Evolutionary conservation across 1,140 invertebrate species (phyloP).

Genomic region (Drosophila insularis): DNA sequence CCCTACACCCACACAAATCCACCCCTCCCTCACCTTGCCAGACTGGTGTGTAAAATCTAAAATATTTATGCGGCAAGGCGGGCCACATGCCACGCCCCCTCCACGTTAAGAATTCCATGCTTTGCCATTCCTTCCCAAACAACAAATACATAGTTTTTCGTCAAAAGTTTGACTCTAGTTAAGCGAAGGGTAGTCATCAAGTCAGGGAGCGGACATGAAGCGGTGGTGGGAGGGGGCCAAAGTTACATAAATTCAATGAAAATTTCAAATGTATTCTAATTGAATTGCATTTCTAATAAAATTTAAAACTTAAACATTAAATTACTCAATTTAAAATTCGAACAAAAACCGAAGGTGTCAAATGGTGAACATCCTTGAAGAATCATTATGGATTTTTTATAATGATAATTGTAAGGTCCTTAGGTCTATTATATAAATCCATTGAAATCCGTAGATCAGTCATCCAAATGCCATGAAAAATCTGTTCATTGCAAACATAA

Average conservation of each 20-base stretch:
- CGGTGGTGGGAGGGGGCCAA: neutral
- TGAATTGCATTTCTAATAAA: constrained; percentile 13
- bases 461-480: too few relatives aligned
- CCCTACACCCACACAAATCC: neutral
- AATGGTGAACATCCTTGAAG: too few relatives aligned
- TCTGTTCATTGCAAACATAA: too few relatives aligned
- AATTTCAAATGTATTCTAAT: constrained; percentile 51
- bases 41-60: constrained; percentile 63
- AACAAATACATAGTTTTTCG: constrained; percentile 49
- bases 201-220: too few relatives aligned
- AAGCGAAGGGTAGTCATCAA: neutral
- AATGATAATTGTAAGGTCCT: too few relatives aligned
- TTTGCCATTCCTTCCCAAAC: neutral
- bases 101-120: neutral
- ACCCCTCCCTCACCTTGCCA: constrained; percentile 29
- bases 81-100: constrained; percentile 50
- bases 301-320: constrained; percentile 12
- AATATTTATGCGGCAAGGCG: constrained; percentile 72
- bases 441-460: too few relatives aligned
- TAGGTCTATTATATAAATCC: too few relatives aligned
- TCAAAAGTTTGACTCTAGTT: constrained; percentile 53
- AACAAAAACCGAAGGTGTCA: too few relatives aligned
- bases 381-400: too few relatives aligned
- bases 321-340: neutral
- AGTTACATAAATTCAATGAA: constrained; percentile 64